Base-by-base conservation (phyloP, 23 tunicate species). In the Trididemnum miniatum region DNA sequence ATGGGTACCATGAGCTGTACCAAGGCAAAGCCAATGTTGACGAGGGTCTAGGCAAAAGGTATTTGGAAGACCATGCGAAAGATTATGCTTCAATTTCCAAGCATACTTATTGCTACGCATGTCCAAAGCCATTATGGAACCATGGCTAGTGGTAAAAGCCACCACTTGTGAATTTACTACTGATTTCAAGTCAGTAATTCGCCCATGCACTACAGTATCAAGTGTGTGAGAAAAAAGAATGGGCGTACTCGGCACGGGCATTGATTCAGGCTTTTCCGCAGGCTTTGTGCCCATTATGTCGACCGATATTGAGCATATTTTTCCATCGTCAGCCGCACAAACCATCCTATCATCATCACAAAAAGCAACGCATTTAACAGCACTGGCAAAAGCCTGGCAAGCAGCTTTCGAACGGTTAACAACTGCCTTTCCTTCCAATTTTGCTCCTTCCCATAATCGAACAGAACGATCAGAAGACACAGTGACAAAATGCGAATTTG, bases 1-100 rank as follows among this genome's bases (percentile, higher is more conserved):
- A 59, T 89, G 95, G 2, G 40, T 49, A 0, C 95, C 95, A n/a
- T 82, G 76, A 1, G 73, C 91, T 0, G 95, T 95, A 1, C 88
- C 98, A 35, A 84, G 75, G 75, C 95, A 89, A 0, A 95, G 83
- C 98, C 98, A 95, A 38, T 95, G 91, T 37, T 95, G 95, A 52
- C 74, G 80, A 0, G 85, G 86, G 34, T 95, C 98, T 0, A 83
- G 59, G 71, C 94, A 85, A 57, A 95, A 89, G 33, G 95, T 88
- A 28, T 91, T 85, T 22, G 87, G 89, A 29, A 85, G 71, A 25
- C 98, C 98, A 30, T 85, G 66, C 28, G 73, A 27, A 1, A 89
- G 49, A 63, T 95, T 87, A 49, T 95, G 98, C 59, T 82, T 59
- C 34, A 95, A 36, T 23, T 82, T 64, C 83, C 84, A 95, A 24